phyloP scores from a whole-genome alignment of 2,888 invertebrate genomes.

The Falcaria lacertinaria region DNA sequence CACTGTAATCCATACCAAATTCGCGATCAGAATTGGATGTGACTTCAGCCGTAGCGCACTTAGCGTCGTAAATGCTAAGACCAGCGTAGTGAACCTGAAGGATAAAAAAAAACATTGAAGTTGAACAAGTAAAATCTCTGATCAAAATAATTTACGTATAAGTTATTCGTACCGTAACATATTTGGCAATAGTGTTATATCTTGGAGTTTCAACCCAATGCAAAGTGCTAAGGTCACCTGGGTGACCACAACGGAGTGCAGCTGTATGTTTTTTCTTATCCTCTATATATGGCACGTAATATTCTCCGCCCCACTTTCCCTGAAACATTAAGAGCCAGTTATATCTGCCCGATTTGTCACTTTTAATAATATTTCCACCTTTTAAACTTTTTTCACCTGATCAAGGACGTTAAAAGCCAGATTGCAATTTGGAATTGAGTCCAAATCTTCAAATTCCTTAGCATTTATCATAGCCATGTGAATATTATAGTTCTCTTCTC shows the following conservation, averaged over 20 bases:
- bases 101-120: not conserved
- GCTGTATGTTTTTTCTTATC: slow-evolving; percentile 1
- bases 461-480: slow-evolving; percentile 19
- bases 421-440: slow-evolving; percentile 17
- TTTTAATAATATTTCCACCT: no score
- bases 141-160: no score
- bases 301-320: slow-evolving; percentile 28
- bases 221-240: slow-evolving; percentile 23
- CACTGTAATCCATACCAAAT: slow-evolving; percentile 45
- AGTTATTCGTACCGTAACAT: not conserved
- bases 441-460: slow-evolving; percentile 11
- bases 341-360: not conserved
- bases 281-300: slow-evolving; percentile 14
- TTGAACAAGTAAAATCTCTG: not conserved
- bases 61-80: slow-evolving; percentile 23
- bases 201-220: slow-evolving; percentile 20
- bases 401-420: slow-evolving; percentile 17
- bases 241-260: slow-evolving; percentile 11
- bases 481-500: slow-evolving; percentile 13
- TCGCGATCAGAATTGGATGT: slow-evolving; percentile 3
- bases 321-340: no score
- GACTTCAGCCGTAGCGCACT: slow-evolving; percentile 18
- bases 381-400: slow-evolving; percentile 16
- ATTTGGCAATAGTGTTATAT: not conserved
- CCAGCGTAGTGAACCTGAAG: slow-evolving; percentile 31